Evolutionary conservation across 2,888 invertebrate genomes (phyloP).

Genomic region (Brassicogethes aeneus): DNA sequence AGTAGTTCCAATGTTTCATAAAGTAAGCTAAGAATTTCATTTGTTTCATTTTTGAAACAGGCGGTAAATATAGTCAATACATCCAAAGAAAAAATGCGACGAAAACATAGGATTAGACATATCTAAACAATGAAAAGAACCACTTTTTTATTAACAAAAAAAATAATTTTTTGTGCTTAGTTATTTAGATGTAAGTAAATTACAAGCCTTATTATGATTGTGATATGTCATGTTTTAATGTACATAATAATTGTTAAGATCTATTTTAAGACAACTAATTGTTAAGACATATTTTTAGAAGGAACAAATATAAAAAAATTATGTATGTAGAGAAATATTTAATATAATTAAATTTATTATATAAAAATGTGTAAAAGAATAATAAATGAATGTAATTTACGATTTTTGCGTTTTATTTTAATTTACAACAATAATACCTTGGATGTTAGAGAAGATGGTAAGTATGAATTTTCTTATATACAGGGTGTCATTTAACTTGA

Average conservation of each 20-base stretch:
- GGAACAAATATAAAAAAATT: not conserved
- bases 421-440: too few relatives aligned
- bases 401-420: too few relatives aligned
- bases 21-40: not conserved
- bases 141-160: not conserved
- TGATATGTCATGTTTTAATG: slow-evolving; percentile 25
- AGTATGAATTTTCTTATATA: too few relatives aligned
- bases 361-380: not conserved
- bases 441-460: too few relatives aligned
- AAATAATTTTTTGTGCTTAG: slow-evolving; percentile 13
- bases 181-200: slow-evolving; percentile 14
- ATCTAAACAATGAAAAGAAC: slow-evolving; percentile 11
- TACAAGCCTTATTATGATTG: slow-evolving; percentile 31
- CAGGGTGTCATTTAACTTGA: too few relatives aligned
- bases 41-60: not conserved
- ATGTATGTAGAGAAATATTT: not conserved
- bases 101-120: slow-evolving; percentile 14
- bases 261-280: not conserved
- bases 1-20: too few relatives aligned
- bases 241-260: slow-evolving; percentile 8
- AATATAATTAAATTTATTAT: not conserved
- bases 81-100: not conserved
- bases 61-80: not conserved
- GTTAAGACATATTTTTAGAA: not conserved
- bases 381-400: not conserved